Conservation (phyloP, 2,797 vertebrate genomes). For the Odontamblyopus lacepedii region DNA sequence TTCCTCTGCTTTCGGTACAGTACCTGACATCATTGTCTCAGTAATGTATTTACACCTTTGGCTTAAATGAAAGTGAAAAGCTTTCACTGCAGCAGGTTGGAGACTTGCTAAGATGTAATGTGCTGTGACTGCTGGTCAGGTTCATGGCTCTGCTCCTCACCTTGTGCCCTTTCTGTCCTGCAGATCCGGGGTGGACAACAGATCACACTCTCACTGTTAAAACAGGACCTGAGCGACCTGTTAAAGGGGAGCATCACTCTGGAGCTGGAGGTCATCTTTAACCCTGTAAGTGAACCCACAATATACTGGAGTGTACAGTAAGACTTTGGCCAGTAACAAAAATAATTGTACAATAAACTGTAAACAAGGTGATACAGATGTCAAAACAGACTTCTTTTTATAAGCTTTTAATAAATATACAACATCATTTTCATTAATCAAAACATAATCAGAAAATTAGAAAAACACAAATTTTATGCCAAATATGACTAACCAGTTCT, state of each 20-base stretch:
- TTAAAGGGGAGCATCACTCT: conserved; percentile 90
- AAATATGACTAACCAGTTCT: conserved; percentile 8
- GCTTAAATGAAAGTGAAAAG: conserved; percentile 66
- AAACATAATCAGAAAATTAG: not conserved
- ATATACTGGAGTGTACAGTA: conserved; percentile 20
- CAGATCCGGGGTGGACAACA: conserved; percentile 88
- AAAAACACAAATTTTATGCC: not conserved
- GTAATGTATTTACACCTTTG: conserved; percentile 55
- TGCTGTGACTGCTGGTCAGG: conserved; percentile 55
- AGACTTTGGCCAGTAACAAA: too few relatives aligned
- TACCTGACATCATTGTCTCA: conserved; percentile 21
- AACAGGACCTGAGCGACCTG: conserved; percentile 87
- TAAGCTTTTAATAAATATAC: too few relatives aligned
- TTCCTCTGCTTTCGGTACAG: conserved; percentile 90
- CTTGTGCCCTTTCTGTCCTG: conserved; percentile 55
- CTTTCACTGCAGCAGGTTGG: conserved; percentile 36
- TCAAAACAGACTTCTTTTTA: not conserved
- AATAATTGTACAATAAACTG: too few relatives aligned
- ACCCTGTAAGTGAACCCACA: conserved; percentile 84
- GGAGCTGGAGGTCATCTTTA: conserved; percentile 94
- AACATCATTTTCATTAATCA: too few relatives aligned
- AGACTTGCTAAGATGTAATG: conserved; percentile 56
- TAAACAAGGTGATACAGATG: not conserved
- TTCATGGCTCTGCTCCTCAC: conserved; percentile 54
- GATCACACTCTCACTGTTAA: conserved; percentile 84